These are phyloP conservation scores for Ephialtes manifestator DNA, from an alignment of 2,888 invertebrate genomes.

Conservation along the genomic window DNA sequence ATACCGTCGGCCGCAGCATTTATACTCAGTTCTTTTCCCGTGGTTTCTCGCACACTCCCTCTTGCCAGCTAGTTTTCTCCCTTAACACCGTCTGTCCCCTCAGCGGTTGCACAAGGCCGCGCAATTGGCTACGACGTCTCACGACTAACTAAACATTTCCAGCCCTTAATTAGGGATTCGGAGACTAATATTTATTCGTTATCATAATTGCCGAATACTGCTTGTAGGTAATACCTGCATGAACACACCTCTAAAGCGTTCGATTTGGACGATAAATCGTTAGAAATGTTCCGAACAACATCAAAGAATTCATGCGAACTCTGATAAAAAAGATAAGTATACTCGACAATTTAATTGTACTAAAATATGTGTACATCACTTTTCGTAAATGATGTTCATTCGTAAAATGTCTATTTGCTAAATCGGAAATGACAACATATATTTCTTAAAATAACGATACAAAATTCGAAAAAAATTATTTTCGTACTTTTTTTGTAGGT, in stretches of 20 bases:
- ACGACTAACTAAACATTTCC: slow-evolving; percentile 62
- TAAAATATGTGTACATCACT: too few species aligned
- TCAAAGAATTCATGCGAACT: neutral
- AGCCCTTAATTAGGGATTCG: slow-evolving; percentile 74
- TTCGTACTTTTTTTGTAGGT: too few species aligned
- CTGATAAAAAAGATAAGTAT: neutral
- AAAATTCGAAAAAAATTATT: too few species aligned
- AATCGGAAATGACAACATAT: too few species aligned
- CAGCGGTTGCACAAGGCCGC: slow-evolving; percentile 39
- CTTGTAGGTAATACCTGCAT: neutral
- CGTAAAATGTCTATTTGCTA: too few species aligned
- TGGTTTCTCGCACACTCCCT: slow-evolving; percentile 46
- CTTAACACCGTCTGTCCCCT: slow-evolving; percentile 55
- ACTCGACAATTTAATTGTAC: too few species aligned
- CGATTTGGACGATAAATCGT: slow-evolving; percentile 3
- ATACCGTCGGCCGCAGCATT: slow-evolving; percentile 72
- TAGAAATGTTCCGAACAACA: neutral
- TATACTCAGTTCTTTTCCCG: slow-evolving; percentile 58
- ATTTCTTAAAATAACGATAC: too few species aligned
- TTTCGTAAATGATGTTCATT: too few species aligned
- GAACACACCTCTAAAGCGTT: neutral
- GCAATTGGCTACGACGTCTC: slow-evolving; percentile 38
- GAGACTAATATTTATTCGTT: slow-evolving; percentile 68
- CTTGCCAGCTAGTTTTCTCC: slow-evolving; percentile 12
- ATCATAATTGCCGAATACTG: neutral